Evolutionary conservation across 2,888 invertebrate genomes (phyloP).

Genomic region (Eristalis pertinax): DNA sequence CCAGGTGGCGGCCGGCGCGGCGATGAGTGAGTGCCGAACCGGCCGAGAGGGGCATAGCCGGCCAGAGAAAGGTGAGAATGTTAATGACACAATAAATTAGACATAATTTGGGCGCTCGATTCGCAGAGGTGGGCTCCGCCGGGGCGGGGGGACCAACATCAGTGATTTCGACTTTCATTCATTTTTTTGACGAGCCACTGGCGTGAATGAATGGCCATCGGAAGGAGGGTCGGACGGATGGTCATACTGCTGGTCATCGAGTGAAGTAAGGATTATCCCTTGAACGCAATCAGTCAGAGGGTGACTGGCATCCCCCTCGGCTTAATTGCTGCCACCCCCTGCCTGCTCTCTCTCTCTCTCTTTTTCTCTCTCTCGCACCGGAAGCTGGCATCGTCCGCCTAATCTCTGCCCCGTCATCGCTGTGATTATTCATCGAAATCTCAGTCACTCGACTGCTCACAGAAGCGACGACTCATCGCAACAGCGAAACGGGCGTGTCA

Average conservation of each 20-base stretch:
- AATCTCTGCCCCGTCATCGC: constrained; percentile 31
- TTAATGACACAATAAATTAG: constrained; percentile 47
- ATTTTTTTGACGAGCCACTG: not conserved
- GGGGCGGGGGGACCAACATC: not conserved
- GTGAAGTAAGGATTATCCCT: no score
- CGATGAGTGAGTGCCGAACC: not conserved
- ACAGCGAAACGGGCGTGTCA: constrained; percentile 19
- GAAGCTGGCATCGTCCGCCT: not conserved
- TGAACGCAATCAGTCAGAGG: no score
- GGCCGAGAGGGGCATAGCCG: not conserved
- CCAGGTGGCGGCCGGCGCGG: no score
- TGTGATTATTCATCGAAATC: constrained; percentile 17
- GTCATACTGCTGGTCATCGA: not conserved
- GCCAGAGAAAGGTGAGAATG: constrained; percentile 25
- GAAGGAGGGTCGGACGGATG: no score
- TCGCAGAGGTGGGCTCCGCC: constrained; percentile 7
- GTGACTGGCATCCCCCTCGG: not conserved
- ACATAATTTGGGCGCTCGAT: constrained; percentile 34
- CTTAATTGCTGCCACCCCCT: not conserved
- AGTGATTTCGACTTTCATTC: not conserved
- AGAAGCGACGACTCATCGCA: not conserved
- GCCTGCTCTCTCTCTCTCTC: not conserved
- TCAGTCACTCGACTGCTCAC: no score
- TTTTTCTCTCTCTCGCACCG: no score
- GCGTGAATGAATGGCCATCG: not conserved